Base-by-base conservation (phyloP, 2,113 vertebrate genomes). In the Rattus norvegicus region DNA sequence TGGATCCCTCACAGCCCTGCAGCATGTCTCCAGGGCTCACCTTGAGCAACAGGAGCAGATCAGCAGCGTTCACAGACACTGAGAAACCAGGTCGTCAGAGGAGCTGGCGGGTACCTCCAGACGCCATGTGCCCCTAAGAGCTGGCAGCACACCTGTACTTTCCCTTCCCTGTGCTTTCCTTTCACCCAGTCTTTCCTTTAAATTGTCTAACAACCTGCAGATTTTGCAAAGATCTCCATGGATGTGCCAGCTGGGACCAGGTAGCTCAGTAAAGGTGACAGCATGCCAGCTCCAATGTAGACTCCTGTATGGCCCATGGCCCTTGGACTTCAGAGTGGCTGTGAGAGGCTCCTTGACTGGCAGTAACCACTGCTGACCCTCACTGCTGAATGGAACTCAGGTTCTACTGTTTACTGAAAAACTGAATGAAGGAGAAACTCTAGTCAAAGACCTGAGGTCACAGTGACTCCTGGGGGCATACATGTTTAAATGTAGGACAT, bases 211-310 rank as follows among this genome's bases (percentile, higher is more conserved):
- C 49, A 69, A 72, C 36, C 75, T 59, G 63, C 47, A 20, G 93
- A 83, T 86, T 95, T 98, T 97, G 92, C 94, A 94, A 91, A 98
- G 89, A 98, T 96, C 86, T 97, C 95, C 95, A 88, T 91, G 92
- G 88, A 96, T 70, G 75, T 87, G 89, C 56, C 89, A 70, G 94
- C 59, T 90, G 69, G 63, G 86, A 90, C 65, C 69, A 95, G 91
- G 94, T 73, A 91, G 65, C 93, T 96, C 81, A 17, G 14, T 73
- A 49, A 96, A 72, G 95, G 81, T 67, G 98, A 97, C 95, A 95
- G 96, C 56, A 56, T 22, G 80, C 85, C 12, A 70, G 91, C 85
- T 92, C 94, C 90, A 22, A 59, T 13, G 65, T 87, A 77, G 96
- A 88, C 83, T 87, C 97, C 93, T 92, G 87, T 14, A 39, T 77